Percentiles rank a stretch among this genome's conserved stretches.
Conservation (phyloP, 2,888 invertebrate species). For the Brachycybe producta region DNA sequence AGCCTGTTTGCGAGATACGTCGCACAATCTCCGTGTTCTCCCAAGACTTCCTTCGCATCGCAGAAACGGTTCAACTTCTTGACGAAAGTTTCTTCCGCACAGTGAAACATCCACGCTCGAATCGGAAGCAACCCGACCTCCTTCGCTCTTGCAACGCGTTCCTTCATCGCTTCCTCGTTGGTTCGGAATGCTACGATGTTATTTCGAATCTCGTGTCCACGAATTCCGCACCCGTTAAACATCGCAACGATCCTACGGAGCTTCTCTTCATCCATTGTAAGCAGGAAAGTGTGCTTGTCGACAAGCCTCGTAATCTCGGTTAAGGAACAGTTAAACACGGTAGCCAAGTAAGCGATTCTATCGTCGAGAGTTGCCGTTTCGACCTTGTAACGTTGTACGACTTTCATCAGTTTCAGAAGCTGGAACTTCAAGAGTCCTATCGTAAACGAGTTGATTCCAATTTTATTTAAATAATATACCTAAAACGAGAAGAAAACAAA, state of each 20-base stretch:
- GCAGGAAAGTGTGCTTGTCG: not conserved
- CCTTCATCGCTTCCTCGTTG: not conserved
- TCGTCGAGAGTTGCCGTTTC: not conserved
- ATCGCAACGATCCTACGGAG: not conserved
- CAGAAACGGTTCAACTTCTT: not conserved
- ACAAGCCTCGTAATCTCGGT: not conserved
- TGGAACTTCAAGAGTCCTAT: not conserved
- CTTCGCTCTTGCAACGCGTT: not conserved
- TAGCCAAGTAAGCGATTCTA: not conserved
- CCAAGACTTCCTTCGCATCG: not conserved
- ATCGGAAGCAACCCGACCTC: not conserved
- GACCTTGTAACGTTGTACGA: not conserved
- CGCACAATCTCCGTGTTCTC: not conserved
- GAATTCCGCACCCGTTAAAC: not conserved
- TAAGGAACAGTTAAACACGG: not conserved
- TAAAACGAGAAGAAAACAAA: not conserved
- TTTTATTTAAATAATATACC: not conserved
- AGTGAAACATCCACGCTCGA: slow-evolving; percentile 11
- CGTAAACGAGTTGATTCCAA: not conserved
- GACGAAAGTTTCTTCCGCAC: slow-evolving; percentile 2
- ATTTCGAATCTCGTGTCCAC: not conserved
- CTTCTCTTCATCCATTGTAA: slow-evolving; percentile 2
- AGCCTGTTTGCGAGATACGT: slow-evolving; percentile 4
- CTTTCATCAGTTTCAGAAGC: not conserved
- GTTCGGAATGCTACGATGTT: slow-evolving; percentile 1